Evolutionary conservation across 2,113 vertebrate species (phyloP).

Genomic region (Xiphorhynchus elegans): DNA sequence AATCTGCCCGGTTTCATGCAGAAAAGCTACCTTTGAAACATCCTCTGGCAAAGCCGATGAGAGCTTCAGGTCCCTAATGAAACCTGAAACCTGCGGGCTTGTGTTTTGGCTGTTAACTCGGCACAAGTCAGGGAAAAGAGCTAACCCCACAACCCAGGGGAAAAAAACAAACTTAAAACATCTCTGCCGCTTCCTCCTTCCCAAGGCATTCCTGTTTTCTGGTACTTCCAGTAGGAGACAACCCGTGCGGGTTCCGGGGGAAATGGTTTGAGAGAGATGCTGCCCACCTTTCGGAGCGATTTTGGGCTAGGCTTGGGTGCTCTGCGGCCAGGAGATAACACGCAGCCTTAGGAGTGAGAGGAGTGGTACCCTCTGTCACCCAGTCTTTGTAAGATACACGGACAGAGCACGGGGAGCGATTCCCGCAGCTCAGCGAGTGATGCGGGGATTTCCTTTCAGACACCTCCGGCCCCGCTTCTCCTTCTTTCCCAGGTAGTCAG

Average conservation of each 20-base stretch:
- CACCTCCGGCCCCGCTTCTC: not conserved
- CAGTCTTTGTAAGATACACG: not conserved
- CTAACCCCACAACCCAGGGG: rapidly evolving
- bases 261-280: not conserved
- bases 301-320: not conserved
- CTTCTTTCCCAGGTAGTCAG: not conserved
- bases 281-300: not conserved
- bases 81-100: not conserved
- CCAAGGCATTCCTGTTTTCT: not conserved
- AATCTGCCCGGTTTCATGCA: slow-evolving; percentile 22
- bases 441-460: not conserved
- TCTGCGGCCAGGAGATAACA: not conserved
- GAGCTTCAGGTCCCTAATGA: slow-evolving; percentile 20
- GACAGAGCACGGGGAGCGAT: not conserved
- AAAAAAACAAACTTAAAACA: not conserved
- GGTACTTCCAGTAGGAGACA: not conserved
- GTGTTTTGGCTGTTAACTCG: not conserved
- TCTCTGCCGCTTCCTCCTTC: not conserved
- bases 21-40: slow-evolving; percentile 51
- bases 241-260: not conserved
- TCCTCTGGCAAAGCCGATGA: slow-evolving; percentile 27
- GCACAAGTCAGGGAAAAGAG: not conserved
- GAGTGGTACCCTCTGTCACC: not conserved
- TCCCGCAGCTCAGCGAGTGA: not conserved
- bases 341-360: not conserved